Evolutionary conservation across 2,113 vertebrate species (phyloP), one percentile per base, ranked within the genome.

Genomic region (Benitochromis conjunctus): DNA sequence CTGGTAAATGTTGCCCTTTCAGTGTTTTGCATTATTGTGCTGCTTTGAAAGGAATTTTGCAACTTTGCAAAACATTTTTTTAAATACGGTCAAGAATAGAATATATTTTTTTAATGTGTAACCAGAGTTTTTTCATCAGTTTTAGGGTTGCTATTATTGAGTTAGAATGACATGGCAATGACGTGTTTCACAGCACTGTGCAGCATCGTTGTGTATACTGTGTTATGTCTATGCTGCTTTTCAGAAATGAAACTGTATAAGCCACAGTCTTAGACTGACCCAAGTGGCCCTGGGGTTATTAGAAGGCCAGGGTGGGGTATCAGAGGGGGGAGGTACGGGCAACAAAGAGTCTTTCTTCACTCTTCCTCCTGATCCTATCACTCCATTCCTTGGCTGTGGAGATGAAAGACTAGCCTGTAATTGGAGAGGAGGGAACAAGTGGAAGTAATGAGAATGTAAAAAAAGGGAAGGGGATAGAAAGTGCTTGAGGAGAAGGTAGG

Each of bases 381-480:
- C 93, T 94, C 92, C 92, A 96, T 96, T 96, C 93, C 94, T 95
- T 95, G 95, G 94, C 94, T 18, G 5, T 88, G 86, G 92, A 95
- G 96, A 96, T 96, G 95, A 96, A 96, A 96, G 96, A 92, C 91
- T 88, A 86, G 82, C 88, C 92, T 94, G 95, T 96, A 95, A 96
- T 95, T 94, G 94, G 94, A 95, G 94, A 93, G 88, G 94, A 90
- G 85, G 84, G 93, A 92, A 85, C 92, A 92, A 93, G 92, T 87
- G 91, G 92, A 95, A 90, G 89, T 95, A 96, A 95, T 96, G 92
- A 96, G 95, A 95, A 94, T 88, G 88, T 88, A 36, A 81, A 0
- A 79, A 85, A 85, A 41, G 82, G 29, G 81, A 92, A 89, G 79
- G 82, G 80, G 82, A 62, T 86, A 86, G 90, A 92, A 87, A 91